A percentile compares a stretch with the other conserved stretches of the same genome.
Evolutionary conservation across 2,113 vertebrate genomes (phyloP).

Genomic region (Alethe castanea): DNA sequence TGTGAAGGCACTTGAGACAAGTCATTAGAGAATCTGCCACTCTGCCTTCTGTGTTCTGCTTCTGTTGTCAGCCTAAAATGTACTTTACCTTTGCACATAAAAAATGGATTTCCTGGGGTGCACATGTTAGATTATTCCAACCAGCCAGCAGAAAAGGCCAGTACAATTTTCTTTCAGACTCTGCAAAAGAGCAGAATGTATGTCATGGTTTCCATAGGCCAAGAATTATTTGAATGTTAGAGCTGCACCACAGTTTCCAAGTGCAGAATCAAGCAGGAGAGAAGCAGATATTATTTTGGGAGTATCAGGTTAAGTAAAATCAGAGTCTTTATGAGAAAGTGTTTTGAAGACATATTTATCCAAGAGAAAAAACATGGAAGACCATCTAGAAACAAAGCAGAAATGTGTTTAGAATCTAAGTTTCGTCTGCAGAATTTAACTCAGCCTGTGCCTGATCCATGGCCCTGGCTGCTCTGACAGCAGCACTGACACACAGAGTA

Average conservation of each 20-base stretch:
- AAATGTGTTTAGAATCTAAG: background rate
- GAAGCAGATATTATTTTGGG: background rate
- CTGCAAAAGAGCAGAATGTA: background rate
- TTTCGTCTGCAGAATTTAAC: background rate
- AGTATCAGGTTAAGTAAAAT: background rate
- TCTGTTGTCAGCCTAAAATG: background rate
- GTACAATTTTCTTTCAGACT: background rate
- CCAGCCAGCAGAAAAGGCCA: background rate
- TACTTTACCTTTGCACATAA: background rate
- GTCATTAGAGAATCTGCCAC: background rate
- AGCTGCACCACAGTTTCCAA: background rate
- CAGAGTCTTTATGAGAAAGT: background rate
- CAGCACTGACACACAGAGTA: background rate
- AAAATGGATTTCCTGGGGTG: background rate
- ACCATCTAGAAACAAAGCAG: background rate
- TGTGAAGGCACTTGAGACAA: background rate
- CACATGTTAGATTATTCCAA: background rate
- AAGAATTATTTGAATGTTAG: background rate
- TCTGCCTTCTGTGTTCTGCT: background rate
- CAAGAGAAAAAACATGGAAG: background rate
- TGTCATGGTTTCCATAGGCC: background rate
- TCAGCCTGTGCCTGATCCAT: background rate
- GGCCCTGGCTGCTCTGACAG: background rate
- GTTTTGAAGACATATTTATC: background rate
- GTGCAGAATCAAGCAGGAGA: background rate